phyloP scores from a whole-genome alignment of 2,888 invertebrate species.

The Caenorhabditis sp. region DNA sequence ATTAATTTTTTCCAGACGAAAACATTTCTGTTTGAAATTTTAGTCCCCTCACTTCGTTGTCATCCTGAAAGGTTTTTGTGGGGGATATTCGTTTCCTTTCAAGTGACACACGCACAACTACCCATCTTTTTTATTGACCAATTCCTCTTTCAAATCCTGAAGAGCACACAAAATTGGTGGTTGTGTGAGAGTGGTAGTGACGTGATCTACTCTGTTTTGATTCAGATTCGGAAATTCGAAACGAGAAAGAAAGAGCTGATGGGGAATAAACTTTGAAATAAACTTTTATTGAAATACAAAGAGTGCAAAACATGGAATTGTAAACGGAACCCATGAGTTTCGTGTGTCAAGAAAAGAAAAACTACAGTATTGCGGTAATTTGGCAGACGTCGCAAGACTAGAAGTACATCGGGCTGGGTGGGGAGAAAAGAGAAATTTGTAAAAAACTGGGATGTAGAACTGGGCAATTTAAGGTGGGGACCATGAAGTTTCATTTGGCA shows the following conservation, averaged over 20 bases:
- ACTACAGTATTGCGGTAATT: conserved; percentile 41
- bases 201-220: neutral
- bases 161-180: conserved; percentile 5
- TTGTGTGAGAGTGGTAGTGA: conserved; percentile 25
- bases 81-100: conserved; percentile 6
- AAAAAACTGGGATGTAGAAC: conserved; percentile 22
- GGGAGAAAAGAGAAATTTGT: conserved; percentile 2
- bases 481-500: conserved; percentile 46
- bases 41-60: neutral
- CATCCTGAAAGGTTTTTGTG: neutral
- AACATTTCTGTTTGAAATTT: neutral
- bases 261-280: neutral
- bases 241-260: neutral
- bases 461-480: conserved; percentile 9
- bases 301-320: conserved; percentile 37
- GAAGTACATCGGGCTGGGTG: conserved; percentile 52
- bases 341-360: conserved; percentile 35
- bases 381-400: conserved; percentile 50
- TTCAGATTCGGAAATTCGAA: neutral
- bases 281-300: conserved; percentile 11
- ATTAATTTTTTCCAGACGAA: neutral
- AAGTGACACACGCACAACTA: conserved; percentile 20
- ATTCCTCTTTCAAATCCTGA: conserved; percentile 36
- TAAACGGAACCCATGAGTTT: conserved; percentile 54
- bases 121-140: conserved; percentile 29